Conservation (phyloP, 1,140 invertebrate genomes). For the Caenorhabditis inopinata region DNA sequence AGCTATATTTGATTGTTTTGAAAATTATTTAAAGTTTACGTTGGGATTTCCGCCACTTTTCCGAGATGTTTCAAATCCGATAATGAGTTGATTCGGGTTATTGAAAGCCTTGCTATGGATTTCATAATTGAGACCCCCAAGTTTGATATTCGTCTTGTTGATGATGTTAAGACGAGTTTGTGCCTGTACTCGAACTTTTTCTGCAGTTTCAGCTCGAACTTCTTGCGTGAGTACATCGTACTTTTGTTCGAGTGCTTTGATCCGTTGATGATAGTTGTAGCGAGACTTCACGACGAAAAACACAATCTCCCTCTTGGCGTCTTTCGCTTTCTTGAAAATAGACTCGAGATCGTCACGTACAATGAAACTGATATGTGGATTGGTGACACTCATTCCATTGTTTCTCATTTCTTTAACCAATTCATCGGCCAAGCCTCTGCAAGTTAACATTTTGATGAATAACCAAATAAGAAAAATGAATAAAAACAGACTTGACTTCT, state of each 20-base stretch:
- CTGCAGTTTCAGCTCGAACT: too few relatives aligned
- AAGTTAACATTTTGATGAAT: background rate
- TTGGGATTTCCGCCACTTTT: background rate
- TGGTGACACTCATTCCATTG: background rate
- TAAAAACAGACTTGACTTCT: background rate
- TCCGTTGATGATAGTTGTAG: too few relatives aligned
- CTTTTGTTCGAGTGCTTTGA: too few relatives aligned
- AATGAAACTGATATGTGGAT: background rate
- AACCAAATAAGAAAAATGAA: too few relatives aligned
- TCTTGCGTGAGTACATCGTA: too few relatives aligned
- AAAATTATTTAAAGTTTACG: too few relatives aligned
- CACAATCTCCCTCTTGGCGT: too few relatives aligned
- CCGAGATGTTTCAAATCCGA: background rate
- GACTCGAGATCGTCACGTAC: background rate
- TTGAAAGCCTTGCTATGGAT: background rate
- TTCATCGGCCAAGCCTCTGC: background rate
- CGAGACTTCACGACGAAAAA: too few relatives aligned
- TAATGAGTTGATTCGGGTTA: background rate
- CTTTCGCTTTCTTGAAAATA: background rate
- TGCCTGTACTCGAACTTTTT: too few relatives aligned
- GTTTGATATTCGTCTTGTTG: too few relatives aligned
- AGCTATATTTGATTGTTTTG: too few relatives aligned
- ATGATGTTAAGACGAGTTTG: too few relatives aligned
- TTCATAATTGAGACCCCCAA: constrained; percentile 26
- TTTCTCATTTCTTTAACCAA: background rate